Percentiles rank a stretch among this genome's conserved stretches.
phyloP scores from a whole-genome alignment of 2,113 vertebrate genomes.

The Notarius lentiginosus region DNA sequence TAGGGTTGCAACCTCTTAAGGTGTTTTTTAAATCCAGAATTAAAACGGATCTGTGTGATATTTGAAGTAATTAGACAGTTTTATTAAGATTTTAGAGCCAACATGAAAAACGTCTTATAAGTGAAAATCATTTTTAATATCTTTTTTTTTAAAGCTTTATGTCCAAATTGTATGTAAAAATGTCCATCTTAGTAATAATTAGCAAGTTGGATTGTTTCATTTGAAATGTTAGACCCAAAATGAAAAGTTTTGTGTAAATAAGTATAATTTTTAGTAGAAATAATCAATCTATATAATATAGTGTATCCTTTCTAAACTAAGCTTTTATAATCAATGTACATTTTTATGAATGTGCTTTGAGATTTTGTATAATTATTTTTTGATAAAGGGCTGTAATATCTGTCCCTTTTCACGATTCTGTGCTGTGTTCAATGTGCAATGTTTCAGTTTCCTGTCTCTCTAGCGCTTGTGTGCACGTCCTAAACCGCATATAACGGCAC shows the following conservation, averaged over 20 bases:
- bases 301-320: not conserved
- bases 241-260: not conserved
- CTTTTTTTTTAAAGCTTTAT: not conserved
- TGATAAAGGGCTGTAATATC: not conserved
- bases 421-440: not conserved
- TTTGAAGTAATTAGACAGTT: not conserved
- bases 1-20: not conserved
- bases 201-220: not conserved
- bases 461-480: not conserved
- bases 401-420: not conserved
- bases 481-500: not conserved
- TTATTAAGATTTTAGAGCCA: not conserved
- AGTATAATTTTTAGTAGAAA: not conserved
- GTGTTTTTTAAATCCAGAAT: not conserved
- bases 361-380: not conserved
- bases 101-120: not conserved
- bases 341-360: not conserved
- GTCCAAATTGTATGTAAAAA: not conserved
- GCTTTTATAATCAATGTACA: not conserved
- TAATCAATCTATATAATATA: not conserved
- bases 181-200: not conserved
- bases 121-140: not conserved
- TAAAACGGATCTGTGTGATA: not conserved
- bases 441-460: not conserved
- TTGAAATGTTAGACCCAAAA: not conserved